A percentile compares a stretch with the other conserved stretches of the same genome.
These are phyloP conservation scores for Neolamprologus hecqui DNA, from an alignment of 2,113 vertebrate species.

Conservation along the genomic window DNA sequence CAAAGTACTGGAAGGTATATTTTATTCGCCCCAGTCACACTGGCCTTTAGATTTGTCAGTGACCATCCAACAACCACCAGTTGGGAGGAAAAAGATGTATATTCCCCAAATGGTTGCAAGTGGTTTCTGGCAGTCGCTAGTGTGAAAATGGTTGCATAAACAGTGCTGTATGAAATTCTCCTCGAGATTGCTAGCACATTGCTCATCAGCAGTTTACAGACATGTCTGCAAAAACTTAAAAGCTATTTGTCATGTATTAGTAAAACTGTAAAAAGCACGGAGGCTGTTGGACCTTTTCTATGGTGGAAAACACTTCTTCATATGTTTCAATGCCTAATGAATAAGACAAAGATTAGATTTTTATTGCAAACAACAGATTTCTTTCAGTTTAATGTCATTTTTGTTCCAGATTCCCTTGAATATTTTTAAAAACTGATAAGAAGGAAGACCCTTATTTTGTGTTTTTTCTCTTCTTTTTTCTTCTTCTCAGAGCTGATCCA, in stretches of 20 bases:
- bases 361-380: background rate
- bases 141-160: background rate
- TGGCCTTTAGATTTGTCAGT: rapidly evolving
- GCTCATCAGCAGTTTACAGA: background rate
- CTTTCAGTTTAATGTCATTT: background rate
- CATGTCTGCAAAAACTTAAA: background rate
- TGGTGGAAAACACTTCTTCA: background rate
- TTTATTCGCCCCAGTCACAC: background rate
- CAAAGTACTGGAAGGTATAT: background rate
- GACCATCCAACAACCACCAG: background rate
- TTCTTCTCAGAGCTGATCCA: constrained; percentile 64
- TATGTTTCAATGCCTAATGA: background rate
- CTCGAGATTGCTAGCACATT: background rate
- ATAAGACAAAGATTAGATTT: background rate
- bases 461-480: background rate
- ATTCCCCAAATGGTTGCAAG: background rate
- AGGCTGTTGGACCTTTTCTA: background rate
- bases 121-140: background rate
- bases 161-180: background rate
- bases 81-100: background rate
- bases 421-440: background rate
- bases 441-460: background rate
- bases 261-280: background rate
- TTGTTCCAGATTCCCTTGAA: background rate
- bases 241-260: background rate